Evolutionary conservation across 1,140 invertebrate genomes (phyloP).

Genomic region (Acromyrmex heyeri): DNA sequence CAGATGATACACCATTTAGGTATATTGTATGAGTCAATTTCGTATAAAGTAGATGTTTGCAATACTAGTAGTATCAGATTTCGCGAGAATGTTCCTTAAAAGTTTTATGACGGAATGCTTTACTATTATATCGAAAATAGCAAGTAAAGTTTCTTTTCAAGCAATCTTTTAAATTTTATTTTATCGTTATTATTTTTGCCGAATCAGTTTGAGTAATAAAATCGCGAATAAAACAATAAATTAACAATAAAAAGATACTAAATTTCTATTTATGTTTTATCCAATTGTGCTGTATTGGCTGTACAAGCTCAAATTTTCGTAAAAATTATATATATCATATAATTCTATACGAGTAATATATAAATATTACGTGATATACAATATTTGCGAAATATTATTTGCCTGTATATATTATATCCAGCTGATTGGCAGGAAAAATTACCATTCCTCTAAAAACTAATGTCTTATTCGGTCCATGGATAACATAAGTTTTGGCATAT

Average conservation of each 20-base stretch:
- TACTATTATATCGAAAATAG: slow-evolving; percentile 12
- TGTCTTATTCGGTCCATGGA: not conserved
- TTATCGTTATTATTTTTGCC: slow-evolving; percentile 3
- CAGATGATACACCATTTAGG: slow-evolving; percentile 57
- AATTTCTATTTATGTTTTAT: too few relatives aligned
- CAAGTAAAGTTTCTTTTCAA: not conserved
- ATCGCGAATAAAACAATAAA: too few relatives aligned
- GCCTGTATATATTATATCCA: too few relatives aligned
- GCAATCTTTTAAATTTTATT: not conserved
- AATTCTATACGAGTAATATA: not conserved
- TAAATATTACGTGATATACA: not conserved
- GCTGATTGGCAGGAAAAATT: not conserved
- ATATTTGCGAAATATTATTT: slow-evolving; percentile 1
- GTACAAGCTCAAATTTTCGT: too few relatives aligned
- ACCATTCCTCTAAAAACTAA: not conserved
- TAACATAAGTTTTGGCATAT: slow-evolving; percentile 40
- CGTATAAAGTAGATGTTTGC: slow-evolving; percentile 31
- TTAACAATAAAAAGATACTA: not conserved
- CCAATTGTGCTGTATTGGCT: too few relatives aligned
- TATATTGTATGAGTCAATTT: slow-evolving; percentile 60
- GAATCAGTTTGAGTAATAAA: too few relatives aligned
- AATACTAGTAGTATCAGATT: slow-evolving; percentile 17
- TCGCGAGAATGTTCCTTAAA: slow-evolving; percentile 49
- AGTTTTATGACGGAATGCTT: slow-evolving; percentile 52
- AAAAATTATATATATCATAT: not conserved